Percentiles rank a stretch among this genome's conserved stretches.
Evolutionary conservation across 2,888 invertebrate genomes (phyloP).

Genomic region (Tachina grossa): DNA sequence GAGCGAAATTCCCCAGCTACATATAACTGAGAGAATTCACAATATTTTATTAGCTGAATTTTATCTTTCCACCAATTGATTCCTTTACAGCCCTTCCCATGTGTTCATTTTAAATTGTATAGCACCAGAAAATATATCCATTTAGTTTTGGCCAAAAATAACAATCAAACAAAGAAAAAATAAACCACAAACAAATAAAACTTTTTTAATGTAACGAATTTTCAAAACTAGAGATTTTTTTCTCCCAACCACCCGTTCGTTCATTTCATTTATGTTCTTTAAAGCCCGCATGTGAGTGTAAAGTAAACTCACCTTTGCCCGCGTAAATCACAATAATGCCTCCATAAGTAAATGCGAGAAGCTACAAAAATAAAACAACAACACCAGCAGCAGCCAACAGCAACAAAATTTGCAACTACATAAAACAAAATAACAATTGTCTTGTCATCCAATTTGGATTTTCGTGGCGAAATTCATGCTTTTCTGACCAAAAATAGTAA

Average conservation of each 20-base stretch:
- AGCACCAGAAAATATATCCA: conserved; percentile 57
- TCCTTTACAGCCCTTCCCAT: conserved; percentile 4
- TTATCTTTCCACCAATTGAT: conserved; percentile 12
- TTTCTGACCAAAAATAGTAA: conserved; percentile 64
- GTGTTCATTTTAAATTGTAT: conserved; percentile 28
- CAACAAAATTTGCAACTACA: conserved; percentile 49
- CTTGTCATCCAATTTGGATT: conserved; percentile 69
- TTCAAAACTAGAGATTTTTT: conserved; percentile 21
- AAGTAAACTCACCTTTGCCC: conserved; percentile 60
- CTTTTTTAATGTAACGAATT: conserved; percentile 55
- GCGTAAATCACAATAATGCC: conserved; percentile 69
- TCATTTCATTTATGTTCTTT: conserved; percentile 1
- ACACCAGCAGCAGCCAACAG: conserved; percentile 32
- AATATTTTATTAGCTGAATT: too few species aligned
- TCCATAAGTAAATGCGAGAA: conserved; percentile 68
- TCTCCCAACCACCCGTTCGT: not conserved
- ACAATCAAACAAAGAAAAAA: conserved; percentile 54
- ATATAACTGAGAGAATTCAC: too few species aligned
- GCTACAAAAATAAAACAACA: conserved; percentile 19
- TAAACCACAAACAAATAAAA: conserved; percentile 16
- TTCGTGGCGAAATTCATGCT: conserved; percentile 69
- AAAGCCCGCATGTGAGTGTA: conserved; percentile 17
- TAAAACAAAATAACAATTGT: conserved; percentile 62
- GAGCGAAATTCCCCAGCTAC: too few species aligned
- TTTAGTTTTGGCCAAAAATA: conserved; percentile 56